Evolutionary conservation across 2,888 invertebrate genomes (phyloP), one percentile per base, ranked within the genome.

Genomic region (Lochmaea capreae): DNA sequence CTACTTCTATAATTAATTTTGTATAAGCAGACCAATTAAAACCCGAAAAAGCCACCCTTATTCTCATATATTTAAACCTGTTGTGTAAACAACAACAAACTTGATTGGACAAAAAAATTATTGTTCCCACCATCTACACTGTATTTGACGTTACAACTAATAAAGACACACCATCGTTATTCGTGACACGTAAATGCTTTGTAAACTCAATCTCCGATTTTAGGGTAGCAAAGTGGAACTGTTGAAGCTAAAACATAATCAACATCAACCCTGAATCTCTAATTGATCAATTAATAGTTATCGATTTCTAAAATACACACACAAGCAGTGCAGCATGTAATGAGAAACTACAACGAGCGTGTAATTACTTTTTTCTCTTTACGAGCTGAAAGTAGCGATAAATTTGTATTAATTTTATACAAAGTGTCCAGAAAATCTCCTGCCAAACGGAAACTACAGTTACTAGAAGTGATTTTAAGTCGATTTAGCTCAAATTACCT

Each of bases 191-290:
- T 39, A 61, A 54, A 54, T 61, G 61, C 3, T 22, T 39, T 39
- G 54, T 61, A 61, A 61, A 61, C 61, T 61, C 61, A 61, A 61
- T 61, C 39, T 61, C 33, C 39, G 39, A 39, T 61, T 61, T 61
- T 61, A 61, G 61, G 39, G 61, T 39, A 61, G 33, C 61, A 61
- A 61, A 61, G 61, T 61, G 49, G 52, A 49, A 65, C 46, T 46
- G 46, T 65, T 49, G 46, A 49, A 49, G 10, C 65, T 49, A 65
- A 49, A 65, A 65, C 46, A 12, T 65, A 65, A 65, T 65, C 52
- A 65, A 49, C 49, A 65, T 65, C 65, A 22, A 46, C 46, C 65
- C 49, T 26, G 26, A 49, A 65, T 65, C 26, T 18, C 65, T 65
- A 52, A 49, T 46, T 26, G 49, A 43, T 65, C 49, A 65, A 61